Evolutionary conservation across 2,113 vertebrate genomes (phyloP).

Genomic region (Notarius quadriscutis): DNA sequence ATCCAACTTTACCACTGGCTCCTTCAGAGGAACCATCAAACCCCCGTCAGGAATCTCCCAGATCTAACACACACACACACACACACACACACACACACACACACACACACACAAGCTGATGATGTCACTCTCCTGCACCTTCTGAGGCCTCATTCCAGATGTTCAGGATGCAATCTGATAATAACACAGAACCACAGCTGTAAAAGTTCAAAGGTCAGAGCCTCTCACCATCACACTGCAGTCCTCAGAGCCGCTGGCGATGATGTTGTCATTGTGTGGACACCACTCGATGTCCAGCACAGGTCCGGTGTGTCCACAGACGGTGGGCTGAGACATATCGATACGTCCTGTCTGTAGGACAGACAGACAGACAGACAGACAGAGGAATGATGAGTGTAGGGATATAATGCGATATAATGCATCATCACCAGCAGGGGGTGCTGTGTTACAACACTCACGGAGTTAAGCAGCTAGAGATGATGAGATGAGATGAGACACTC

Average conservation of each 20-base stretch:
- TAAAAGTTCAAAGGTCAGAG: background rate
- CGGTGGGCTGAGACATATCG: conserved; percentile 82
- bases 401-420: no score
- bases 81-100: conserved; percentile 27
- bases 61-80: conserved; percentile 68
- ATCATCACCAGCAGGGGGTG: background rate
- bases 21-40: conserved; percentile 71
- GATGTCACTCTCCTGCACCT: background rate
- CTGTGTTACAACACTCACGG: background rate
- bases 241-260: conserved; percentile 88
- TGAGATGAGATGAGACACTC: no score
- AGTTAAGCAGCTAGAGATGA: no score
- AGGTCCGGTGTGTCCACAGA: conserved; percentile 86
- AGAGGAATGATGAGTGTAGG: background rate
- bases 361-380: background rate
- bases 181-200: background rate
- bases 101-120: background rate
- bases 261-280: conserved; percentile 89
- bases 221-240: conserved; percentile 83
- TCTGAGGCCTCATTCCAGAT: background rate
- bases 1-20: conserved; percentile 84
- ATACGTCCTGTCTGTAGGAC: conserved; percentile 81
- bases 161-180: background rate
- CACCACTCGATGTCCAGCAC: conserved; percentile 90
- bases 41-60: conserved; percentile 88